Percentiles rank a stretch among this genome's conserved stretches.
Evolutionary conservation across 37 sponge, comb jelly and placozoan genomes (phyloP).

Genomic region (Halichondria panicea): DNA sequence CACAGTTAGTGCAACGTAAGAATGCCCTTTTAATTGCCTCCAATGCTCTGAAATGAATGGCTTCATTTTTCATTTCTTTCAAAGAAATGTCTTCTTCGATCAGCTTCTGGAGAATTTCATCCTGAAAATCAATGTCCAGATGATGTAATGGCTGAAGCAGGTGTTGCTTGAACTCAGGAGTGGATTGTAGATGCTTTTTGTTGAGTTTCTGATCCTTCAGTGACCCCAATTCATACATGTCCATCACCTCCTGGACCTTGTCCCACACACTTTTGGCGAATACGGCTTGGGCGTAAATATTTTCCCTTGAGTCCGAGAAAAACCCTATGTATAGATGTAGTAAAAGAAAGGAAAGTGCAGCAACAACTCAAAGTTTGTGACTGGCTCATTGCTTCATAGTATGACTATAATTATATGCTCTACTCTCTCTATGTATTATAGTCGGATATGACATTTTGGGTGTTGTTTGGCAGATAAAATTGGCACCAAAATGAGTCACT

Average conservation of each 20-base stretch:
- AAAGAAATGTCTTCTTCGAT: background rate
- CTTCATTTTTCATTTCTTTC: background rate
- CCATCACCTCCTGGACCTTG: background rate
- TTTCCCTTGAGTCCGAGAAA: slow-evolving; percentile 17
- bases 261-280: slow-evolving; percentile 3
- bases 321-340: background rate
- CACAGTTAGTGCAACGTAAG: background rate
- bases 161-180: slow-evolving; percentile 21
- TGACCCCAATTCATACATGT: background rate
- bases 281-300: slow-evolving; percentile 6
- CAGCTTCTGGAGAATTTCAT: background rate
- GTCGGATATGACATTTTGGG: too few relatives aligned
- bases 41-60: background rate
- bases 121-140: slow-evolving; percentile 4
- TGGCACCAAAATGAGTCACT: too few relatives aligned
- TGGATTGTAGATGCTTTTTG: background rate
- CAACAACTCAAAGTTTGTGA: too few relatives aligned
- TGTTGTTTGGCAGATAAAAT: too few relatives aligned
- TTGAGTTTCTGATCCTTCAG: slow-evolving; percentile 19
- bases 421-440: too few relatives aligned
- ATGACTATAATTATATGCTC: too few relatives aligned
- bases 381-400: too few relatives aligned
- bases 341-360: too few relatives aligned
- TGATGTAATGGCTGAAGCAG: background rate
- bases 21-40: background rate